These are phyloP conservation scores for Rhinolophus sinicus DNA, from an alignment of 2,113 vertebrate genomes.

Conservation along the genomic window DNA sequence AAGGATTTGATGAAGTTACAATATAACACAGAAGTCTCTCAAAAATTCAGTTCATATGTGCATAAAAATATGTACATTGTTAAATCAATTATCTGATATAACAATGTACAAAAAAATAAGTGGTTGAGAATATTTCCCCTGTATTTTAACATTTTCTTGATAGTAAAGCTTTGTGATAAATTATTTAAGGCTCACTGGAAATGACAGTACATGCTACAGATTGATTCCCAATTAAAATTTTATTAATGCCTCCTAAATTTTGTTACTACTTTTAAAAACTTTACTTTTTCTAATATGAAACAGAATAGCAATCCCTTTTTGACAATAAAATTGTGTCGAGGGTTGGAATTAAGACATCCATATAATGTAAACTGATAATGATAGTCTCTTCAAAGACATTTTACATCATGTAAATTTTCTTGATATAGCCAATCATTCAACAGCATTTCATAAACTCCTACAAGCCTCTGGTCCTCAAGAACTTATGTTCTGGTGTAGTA, in stretches of 20 bases:
- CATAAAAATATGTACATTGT: background rate
- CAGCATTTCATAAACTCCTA: background rate
- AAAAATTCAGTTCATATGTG: background rate
- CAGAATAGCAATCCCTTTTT: background rate
- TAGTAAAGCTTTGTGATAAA: conserved; percentile 40
- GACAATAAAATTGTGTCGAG: conserved; percentile 10
- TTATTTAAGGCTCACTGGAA: conserved; percentile 37
- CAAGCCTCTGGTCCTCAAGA: background rate
- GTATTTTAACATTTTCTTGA: conserved; percentile 29
- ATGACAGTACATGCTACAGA: background rate
- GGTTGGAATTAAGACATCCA: background rate
- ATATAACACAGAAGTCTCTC: background rate
- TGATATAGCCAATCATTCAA: background rate
- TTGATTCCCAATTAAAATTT: background rate
- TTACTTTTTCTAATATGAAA: conserved; percentile 2
- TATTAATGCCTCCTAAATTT: background rate
- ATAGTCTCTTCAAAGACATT: background rate
- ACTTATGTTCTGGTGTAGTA: background rate
- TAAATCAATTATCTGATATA: background rate
- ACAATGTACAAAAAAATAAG: background rate
- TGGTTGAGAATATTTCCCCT: background rate
- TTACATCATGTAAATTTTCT: background rate
- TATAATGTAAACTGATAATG: background rate
- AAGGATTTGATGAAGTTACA: conserved; percentile 8
- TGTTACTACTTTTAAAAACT: background rate